A percentile compares a stretch with the other conserved stretches of the same genome.
These are phyloP conservation scores for Aelia acuminata DNA, from an alignment of 2,888 invertebrate species.

Conservation along the genomic window DNA sequence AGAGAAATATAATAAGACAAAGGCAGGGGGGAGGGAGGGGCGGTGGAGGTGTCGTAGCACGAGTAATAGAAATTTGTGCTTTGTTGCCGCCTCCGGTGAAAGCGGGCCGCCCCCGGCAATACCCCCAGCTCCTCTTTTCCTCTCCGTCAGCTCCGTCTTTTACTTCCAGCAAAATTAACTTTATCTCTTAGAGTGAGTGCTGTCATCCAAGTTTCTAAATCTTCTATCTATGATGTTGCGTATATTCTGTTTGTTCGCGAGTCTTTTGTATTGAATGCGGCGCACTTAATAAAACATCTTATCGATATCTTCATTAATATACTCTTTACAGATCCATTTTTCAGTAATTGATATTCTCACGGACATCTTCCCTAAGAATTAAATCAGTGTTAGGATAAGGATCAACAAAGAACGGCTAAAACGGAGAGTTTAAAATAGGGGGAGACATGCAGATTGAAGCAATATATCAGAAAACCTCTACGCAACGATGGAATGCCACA, in stretches of 20 bases:
- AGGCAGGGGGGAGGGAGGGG: constrained; percentile 16
- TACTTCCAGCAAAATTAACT: constrained; percentile 14
- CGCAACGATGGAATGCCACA: too few species aligned
- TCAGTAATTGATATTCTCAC: too few species aligned
- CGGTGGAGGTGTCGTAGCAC: constrained; percentile 63
- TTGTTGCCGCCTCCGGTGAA: constrained; percentile 60
- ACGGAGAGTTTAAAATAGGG: too few species aligned
- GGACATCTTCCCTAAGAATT: too few species aligned
- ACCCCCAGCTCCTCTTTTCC: constrained; percentile 36
- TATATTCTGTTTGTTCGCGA: neutral
- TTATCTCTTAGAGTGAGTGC: neutral
- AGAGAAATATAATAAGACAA: constrained; percentile 45
- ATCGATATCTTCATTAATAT: too few species aligned
- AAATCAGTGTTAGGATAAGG: too few species aligned
- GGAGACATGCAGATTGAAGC: too few species aligned
- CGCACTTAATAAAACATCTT: too few species aligned
- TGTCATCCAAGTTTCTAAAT: neutral
- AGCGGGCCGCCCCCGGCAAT: neutral
- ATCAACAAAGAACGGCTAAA: too few species aligned
- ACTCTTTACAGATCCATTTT: too few species aligned
- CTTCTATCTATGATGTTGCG: neutral
- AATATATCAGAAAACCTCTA: too few species aligned
- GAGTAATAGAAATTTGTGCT: constrained; percentile 66
- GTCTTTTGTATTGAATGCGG: neutral
- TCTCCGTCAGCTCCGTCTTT: constrained; percentile 31